phyloP scores from a whole-genome alignment of 2,888 invertebrate species.

The Laspeyria flexula region DNA sequence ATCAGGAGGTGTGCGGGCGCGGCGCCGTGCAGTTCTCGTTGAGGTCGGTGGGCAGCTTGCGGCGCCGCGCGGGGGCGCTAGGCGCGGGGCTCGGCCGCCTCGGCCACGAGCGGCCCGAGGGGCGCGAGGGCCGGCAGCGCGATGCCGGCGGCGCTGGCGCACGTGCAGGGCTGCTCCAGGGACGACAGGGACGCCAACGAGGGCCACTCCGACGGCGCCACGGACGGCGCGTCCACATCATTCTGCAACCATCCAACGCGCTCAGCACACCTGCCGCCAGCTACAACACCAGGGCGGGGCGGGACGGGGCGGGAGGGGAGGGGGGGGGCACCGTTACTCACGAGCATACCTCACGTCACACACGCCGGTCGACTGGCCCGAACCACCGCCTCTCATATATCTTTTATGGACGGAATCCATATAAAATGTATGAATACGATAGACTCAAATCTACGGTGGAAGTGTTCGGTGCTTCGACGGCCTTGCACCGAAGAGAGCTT shows the following conservation, averaged over 20 bases:
- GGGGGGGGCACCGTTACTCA: conserved; percentile 75
- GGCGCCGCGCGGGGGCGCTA: conserved; percentile 39
- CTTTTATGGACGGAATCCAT: background rate
- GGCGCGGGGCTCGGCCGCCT: conserved; percentile 45
- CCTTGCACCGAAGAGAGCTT: background rate
- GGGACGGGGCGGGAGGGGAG: conserved; percentile 28
- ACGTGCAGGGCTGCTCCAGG: conserved; percentile 47
- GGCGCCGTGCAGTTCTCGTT: conserved; percentile 41
- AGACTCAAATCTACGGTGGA: background rate
- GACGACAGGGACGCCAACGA: conserved; percentile 64
- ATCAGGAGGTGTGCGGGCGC: conserved; percentile 9
- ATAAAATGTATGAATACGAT: background rate
- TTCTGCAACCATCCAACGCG: conserved; percentile 84
- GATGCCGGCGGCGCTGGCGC: conserved; percentile 21
- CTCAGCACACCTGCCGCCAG: conserved; percentile 77
- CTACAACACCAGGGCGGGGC: conserved; percentile 62
- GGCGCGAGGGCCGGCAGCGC: conserved; percentile 29
- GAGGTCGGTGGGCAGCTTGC: conserved; percentile 41
- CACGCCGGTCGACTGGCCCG: conserved; percentile 46
- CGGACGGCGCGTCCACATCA: conserved; percentile 83
- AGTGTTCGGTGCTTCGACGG: background rate
- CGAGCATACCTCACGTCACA: conserved; percentile 61
- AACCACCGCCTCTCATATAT: background rate
- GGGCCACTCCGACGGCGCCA: conserved; percentile 69
- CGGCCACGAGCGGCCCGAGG: conserved; percentile 15